phyloP scores from a whole-genome alignment of 2,113 vertebrate genomes.

The Macquaria australasica region DNA sequence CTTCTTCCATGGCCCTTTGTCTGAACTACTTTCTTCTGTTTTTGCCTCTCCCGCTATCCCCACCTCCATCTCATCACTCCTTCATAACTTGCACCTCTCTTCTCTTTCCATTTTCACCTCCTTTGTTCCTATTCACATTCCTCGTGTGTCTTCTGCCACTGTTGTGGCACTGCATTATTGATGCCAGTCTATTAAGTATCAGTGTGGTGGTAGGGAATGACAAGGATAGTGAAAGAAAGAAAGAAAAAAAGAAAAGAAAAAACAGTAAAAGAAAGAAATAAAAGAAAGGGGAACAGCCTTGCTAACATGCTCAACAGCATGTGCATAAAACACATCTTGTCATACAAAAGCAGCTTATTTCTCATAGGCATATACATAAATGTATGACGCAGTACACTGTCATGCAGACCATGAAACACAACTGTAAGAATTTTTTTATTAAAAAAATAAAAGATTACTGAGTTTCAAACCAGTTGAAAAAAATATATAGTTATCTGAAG shows the following conservation, averaged over 20 bases:
- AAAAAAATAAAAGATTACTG: not conserved
- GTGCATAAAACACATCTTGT: not conserved
- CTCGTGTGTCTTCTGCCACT: constrained; percentile 34
- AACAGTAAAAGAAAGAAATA: not conserved
- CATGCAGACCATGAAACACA: not conserved
- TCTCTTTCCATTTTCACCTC: constrained; percentile 36
- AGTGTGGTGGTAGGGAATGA: constrained; percentile 21
- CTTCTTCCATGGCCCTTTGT: not conserved
- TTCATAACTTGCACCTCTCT: constrained; percentile 13
- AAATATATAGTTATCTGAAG: not conserved
- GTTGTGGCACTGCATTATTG: constrained; percentile 57
- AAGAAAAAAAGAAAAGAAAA: constrained; percentile 2
- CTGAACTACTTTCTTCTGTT: constrained; percentile 19
- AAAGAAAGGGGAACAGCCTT: not conserved
- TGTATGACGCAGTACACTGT: not conserved
- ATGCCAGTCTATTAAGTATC: constrained; percentile 52
- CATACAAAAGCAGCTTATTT: not conserved
- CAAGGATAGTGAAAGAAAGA: constrained; percentile 19
- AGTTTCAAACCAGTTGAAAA: not conserved
- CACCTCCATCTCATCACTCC: constrained; percentile 28
- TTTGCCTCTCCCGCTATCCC: not conserved
- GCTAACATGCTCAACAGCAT: not conserved
- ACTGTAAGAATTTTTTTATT: not conserved
- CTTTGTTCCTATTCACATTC: constrained; percentile 45
- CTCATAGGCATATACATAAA: not conserved